Evolutionary conservation across 1,140 invertebrate genomes (phyloP).

Genomic region (Oryctes rhinoceros): DNA sequence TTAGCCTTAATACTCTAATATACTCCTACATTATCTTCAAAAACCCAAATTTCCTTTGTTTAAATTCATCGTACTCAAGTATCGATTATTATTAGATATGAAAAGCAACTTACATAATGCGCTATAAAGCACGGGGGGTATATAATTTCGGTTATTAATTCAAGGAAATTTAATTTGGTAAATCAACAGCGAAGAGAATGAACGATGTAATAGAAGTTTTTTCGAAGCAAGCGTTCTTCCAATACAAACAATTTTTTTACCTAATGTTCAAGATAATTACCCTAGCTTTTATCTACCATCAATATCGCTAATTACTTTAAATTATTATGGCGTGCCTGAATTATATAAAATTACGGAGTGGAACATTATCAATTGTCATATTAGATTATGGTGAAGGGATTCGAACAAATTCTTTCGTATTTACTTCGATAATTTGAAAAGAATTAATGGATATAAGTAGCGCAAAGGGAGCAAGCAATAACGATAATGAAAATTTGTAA

Average conservation of each 20-base stretch:
- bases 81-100: neutral
- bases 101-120: neutral
- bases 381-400: neutral
- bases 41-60: too few relatives aligned
- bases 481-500: too few relatives aligned
- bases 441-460: neutral
- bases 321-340: neutral
- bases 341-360: slow-evolving; percentile 17
- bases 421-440: neutral
- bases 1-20: too few relatives aligned
- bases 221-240: neutral
- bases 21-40: too few relatives aligned
- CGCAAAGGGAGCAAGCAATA: too few relatives aligned
- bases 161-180: slow-evolving; percentile 23
- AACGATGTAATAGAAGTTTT: slow-evolving; percentile 1
- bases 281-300: neutral
- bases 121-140: neutral
- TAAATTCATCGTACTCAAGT: neutral
- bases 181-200: neutral
- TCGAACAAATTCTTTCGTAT: neutral
- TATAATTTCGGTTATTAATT: slow-evolving; percentile 27
- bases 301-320: slow-evolving; percentile 18
- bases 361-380: slow-evolving; percentile 16
- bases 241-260: slow-evolving; percentile 32
- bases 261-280: slow-evolving; percentile 29